Percentiles rank a stretch among this genome's conserved stretches.
Evolutionary conservation across 2,797 vertebrate genomes (phyloP).

Genomic region (Ciconia nigra): DNA sequence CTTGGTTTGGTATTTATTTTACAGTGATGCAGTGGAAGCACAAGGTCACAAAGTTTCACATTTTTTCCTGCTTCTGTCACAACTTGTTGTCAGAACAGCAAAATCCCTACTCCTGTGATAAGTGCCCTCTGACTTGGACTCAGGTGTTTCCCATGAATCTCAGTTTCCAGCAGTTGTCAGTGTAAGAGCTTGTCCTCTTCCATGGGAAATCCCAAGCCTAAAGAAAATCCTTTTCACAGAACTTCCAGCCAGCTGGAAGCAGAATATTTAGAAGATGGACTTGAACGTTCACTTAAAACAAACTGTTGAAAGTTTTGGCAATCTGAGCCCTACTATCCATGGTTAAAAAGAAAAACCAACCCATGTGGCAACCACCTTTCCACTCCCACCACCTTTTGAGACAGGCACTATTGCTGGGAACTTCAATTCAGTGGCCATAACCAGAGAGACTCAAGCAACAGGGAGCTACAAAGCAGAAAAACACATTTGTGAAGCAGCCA

Average conservation of each 20-base stretch:
- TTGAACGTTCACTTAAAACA: background rate
- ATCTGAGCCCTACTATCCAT: background rate
- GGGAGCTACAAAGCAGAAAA: background rate
- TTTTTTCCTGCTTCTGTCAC: constrained; percentile 47
- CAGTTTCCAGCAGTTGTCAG: background rate
- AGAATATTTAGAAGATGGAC: background rate
- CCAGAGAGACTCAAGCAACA: background rate
- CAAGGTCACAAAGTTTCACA: constrained; percentile 52
- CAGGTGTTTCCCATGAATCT: constrained; percentile 14
- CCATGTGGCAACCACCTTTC: background rate
- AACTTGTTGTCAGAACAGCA: constrained; percentile 25
- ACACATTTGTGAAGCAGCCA: background rate
- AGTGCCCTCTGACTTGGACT: background rate
- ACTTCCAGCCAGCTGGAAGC: background rate
- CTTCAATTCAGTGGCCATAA: background rate
- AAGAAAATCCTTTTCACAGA: background rate
- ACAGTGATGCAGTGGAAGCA: background rate
- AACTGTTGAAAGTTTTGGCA: background rate
- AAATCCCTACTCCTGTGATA: constrained; percentile 21
- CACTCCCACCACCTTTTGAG: background rate
- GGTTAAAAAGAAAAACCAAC: background rate
- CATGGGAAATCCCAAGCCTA: background rate
- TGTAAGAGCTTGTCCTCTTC: background rate
- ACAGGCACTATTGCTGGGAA: background rate
- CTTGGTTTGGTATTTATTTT: constrained; percentile 5